These are phyloP conservation scores for Macrobrachium nipponense DNA, from an alignment of 1,140 invertebrate species.

Conservation along the genomic window DNA sequence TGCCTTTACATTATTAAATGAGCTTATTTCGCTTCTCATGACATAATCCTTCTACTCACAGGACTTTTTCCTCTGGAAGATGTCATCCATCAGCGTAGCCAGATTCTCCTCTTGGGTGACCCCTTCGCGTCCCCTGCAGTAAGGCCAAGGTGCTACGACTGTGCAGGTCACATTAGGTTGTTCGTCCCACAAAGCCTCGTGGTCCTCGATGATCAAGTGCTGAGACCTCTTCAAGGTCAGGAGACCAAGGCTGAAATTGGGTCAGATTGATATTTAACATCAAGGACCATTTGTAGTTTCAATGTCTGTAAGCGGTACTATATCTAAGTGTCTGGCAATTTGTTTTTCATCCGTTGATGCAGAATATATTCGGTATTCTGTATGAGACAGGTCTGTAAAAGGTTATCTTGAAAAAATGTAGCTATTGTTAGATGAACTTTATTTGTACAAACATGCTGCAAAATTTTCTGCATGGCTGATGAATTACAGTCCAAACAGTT, in stretches of 20 bases:
- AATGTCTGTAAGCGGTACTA: no score
- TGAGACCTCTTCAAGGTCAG: constrained; percentile 29
- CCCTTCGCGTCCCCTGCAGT: constrained; percentile 23
- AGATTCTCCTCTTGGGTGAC: not conserved
- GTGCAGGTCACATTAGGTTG: not conserved
- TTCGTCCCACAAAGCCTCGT: not conserved
- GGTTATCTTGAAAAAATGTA: no score
- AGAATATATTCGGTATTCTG: no score
- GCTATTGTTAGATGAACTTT: no score
- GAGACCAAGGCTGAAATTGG: constrained; percentile 32
- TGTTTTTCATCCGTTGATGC: no score
- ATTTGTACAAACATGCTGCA: no score
- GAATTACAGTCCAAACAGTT: not conserved
- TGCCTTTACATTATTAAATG: no score
- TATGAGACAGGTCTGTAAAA: no score
- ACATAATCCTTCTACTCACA: constrained; percentile 3
- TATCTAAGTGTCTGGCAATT: no score
- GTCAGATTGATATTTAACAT: not conserved
- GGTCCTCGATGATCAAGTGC: constrained; percentile 27
- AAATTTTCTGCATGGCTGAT: no score
- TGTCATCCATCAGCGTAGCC: constrained; percentile 6
- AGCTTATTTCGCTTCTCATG: no score
- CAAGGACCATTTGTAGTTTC: no score
- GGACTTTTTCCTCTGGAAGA: constrained; percentile 13
- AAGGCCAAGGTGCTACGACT: constrained; percentile 31